A percentile compares a stretch with the other conserved stretches of the same genome.
Evolutionary conservation across 2,888 invertebrate species (phyloP).

Genomic region (Eristalinus sepulchralis): DNA sequence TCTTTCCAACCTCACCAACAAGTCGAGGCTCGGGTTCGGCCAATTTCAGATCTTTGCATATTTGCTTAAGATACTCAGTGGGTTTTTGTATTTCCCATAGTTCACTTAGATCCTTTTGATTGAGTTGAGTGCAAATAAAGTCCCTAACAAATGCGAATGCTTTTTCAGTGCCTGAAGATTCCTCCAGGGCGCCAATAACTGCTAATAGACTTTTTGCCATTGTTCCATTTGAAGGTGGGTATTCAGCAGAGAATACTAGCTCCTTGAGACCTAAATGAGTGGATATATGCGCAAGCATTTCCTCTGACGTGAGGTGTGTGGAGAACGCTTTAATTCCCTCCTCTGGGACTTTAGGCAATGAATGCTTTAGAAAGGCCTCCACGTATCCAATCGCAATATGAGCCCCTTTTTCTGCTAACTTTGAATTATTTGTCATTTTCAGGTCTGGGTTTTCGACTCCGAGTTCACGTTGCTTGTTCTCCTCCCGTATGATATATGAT

Average conservation of each 20-base stretch:
- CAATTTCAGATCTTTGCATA: slow-evolving; percentile 84
- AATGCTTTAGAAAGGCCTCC: slow-evolving; percentile 85
- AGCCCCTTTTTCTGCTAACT: slow-evolving; percentile 86
- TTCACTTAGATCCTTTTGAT: slow-evolving; percentile 92
- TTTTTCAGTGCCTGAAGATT: slow-evolving; percentile 85
- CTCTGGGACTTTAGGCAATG: slow-evolving; percentile 87
- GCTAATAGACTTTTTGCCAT: slow-evolving; percentile 90
- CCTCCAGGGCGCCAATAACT: slow-evolving; percentile 88
- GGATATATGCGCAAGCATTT: slow-evolving; percentile 87
- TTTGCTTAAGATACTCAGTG: slow-evolving; percentile 85
- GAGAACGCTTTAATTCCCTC: slow-evolving; percentile 88
- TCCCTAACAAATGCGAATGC: slow-evolving; percentile 92
- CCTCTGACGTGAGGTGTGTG: slow-evolving; percentile 85
- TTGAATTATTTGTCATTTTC: slow-evolving; percentile 85
- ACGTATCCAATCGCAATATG: slow-evolving; percentile 86
- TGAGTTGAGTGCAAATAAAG: slow-evolving; percentile 91
- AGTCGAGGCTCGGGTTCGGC: slow-evolving; percentile 89
- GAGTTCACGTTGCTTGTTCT: slow-evolving; percentile 85
- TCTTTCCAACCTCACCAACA: slow-evolving; percentile 88
- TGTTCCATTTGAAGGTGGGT: slow-evolving; percentile 82
- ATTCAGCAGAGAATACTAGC: slow-evolving; percentile 89
- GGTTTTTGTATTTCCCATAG: slow-evolving; percentile 92
- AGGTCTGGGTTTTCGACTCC: slow-evolving; percentile 85
- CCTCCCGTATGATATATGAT: slow-evolving; percentile 89
- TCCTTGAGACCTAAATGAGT: slow-evolving; percentile 90